Evolutionary conservation across 2,797 vertebrate genomes (phyloP).

Genomic region (Podarcis lilfordi): DNA sequence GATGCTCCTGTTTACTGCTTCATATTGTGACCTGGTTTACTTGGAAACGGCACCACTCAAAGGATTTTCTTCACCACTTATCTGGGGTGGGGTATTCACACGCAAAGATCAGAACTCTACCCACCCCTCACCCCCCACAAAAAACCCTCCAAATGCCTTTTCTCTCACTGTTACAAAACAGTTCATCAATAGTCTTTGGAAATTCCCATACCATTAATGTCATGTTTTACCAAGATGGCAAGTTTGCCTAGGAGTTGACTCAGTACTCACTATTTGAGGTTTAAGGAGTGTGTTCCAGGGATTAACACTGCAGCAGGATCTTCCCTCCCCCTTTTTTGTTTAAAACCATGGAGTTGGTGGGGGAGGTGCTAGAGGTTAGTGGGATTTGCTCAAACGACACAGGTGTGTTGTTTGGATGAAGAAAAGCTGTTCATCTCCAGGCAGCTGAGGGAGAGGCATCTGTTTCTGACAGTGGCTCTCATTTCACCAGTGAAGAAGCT

Average conservation of each 20-base stretch:
- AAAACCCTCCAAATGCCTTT: not conserved
- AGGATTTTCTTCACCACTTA: constrained; percentile 12
- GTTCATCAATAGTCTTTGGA: not conserved
- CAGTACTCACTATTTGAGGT: not conserved
- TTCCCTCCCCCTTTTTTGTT: not conserved
- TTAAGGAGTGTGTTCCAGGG: not conserved
- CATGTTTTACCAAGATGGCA: constrained; percentile 15
- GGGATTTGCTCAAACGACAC: not conserved
- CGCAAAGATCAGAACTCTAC: not conserved
- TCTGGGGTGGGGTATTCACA: not conserved
- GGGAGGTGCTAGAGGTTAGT: not conserved
- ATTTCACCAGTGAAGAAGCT: not conserved
- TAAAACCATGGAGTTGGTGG: not conserved
- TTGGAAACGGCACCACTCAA: constrained; percentile 25
- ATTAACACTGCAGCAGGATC: not conserved
- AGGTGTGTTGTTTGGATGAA: not conserved
- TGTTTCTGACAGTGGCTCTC: not conserved
- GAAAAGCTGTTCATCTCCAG: not conserved
- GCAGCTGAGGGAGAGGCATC: not conserved
- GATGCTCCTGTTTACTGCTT: not conserved
- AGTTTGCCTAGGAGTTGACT: not conserved
- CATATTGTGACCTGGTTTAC: constrained; percentile 30
- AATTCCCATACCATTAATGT: not conserved
- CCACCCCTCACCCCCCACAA: no score
- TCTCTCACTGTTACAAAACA: not conserved